Conservation (phyloP, 1,140 invertebrate species). For the Drosophila rufa region DNA sequence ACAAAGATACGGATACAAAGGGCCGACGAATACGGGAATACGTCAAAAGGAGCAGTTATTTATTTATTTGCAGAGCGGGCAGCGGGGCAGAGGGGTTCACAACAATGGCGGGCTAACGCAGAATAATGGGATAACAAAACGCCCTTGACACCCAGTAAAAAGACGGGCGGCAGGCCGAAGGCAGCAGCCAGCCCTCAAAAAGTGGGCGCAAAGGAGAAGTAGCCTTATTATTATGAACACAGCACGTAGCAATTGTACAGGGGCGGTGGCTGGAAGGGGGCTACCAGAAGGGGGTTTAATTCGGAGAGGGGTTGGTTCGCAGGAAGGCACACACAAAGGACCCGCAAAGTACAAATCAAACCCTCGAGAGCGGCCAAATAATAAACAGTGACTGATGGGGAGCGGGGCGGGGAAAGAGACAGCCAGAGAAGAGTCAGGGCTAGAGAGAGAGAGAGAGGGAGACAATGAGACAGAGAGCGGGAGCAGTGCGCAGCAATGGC, state of each 20-base stretch:
- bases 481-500: slow-evolving; percentile 64
- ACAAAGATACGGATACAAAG: slow-evolving; percentile 37
- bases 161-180: slow-evolving; percentile 30
- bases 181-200: slow-evolving; percentile 69
- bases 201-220: slow-evolving; percentile 55
- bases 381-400: slow-evolving; percentile 50
- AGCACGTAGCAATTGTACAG: slow-evolving; percentile 71
- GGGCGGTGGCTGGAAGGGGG: slow-evolving; percentile 1
- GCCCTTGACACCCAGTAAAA: slow-evolving; percentile 85
- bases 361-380: slow-evolving; percentile 78
- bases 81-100: slow-evolving; percentile 5
- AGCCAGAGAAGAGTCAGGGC: not conserved
- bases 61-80: slow-evolving; percentile 73
- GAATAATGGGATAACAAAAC: slow-evolving; percentile 85
- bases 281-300: not conserved
- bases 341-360: slow-evolving; percentile 80
- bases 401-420: slow-evolving; percentile 4
- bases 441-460: slow-evolving; percentile 23
- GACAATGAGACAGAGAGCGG: slow-evolving; percentile 24
- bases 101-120: slow-evolving; percentile 81
- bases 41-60: slow-evolving; percentile 84
- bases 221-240: slow-evolving; percentile 84
- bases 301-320: slow-evolving; percentile 8
- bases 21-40: slow-evolving; percentile 50
- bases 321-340: slow-evolving; percentile 55